Percentiles rank a stretch among this genome's conserved stretches.
phyloP scores from a whole-genome alignment of 2,797 vertebrate species.

The Forpus xanthops region DNA sequence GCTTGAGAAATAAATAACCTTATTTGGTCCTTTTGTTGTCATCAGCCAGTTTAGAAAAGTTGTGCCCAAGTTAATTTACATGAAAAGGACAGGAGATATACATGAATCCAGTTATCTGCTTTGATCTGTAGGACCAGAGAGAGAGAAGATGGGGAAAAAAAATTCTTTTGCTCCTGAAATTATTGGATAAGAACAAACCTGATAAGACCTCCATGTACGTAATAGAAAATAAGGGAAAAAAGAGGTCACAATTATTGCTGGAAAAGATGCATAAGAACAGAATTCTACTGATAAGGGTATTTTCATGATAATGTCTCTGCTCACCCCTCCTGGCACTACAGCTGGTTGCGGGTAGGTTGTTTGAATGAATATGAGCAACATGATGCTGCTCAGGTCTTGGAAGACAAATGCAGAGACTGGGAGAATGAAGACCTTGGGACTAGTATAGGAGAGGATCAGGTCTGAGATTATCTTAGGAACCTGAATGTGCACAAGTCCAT shows the following conservation, averaged over 20 bases:
- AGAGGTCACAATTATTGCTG: not conserved
- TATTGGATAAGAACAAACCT: not conserved
- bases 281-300: not conserved
- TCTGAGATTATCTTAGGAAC: not conserved
- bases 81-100: not conserved
- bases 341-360: not conserved
- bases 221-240: not conserved
- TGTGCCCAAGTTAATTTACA: not conserved
- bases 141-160: not conserved
- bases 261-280: not conserved
- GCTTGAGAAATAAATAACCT: not conserved
- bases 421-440: not conserved
- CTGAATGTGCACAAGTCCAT: not conserved
- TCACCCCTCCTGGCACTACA: not conserved
- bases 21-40: not conserved
- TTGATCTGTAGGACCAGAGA: not conserved
- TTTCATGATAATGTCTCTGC: not conserved
- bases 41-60: not conserved
- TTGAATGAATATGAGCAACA: not conserved
- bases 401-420: not conserved
- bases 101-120: not conserved
- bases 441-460: not conserved
- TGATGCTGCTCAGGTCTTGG: not conserved
- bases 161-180: not conserved
- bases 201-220: rapidly evolving